These are phyloP conservation scores for Mobula birostris DNA, from an alignment of 2,113 vertebrate genomes.

Conservation along the genomic window DNA sequence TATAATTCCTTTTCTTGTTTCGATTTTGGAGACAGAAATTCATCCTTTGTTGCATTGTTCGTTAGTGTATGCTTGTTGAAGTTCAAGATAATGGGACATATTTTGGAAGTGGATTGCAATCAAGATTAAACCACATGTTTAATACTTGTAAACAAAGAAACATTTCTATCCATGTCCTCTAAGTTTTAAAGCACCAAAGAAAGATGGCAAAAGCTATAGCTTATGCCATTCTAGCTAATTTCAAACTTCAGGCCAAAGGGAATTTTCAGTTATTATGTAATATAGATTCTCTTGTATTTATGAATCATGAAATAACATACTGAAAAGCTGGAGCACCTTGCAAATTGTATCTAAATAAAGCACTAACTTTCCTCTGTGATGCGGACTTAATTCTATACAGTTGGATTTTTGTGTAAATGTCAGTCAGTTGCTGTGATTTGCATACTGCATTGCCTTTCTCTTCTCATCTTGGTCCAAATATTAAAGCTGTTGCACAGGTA, in stretches of 20 bases:
- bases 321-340: neutral
- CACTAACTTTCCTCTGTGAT: neutral
- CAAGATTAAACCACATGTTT: no score
- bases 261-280: neutral
- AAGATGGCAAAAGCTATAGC: neutral
- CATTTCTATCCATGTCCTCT: no score
- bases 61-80: no score
- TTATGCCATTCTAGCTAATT: neutral
- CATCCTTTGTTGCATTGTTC: no score
- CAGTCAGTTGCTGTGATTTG: neutral
- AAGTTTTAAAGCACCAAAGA: neutral
- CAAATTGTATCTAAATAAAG: neutral
- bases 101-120: no score
- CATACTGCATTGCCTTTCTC: neutral
- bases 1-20: neutral
- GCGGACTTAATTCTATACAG: neutral
- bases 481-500: slow-evolving; percentile 16
- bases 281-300: neutral
- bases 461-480: neutral
- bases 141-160: no score
- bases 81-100: no score
- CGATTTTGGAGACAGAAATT: neutral
- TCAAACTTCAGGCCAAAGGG: neutral
- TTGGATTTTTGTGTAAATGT: neutral
- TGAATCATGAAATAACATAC: neutral